Percentiles rank a stretch among this genome's conserved stretches.
These are phyloP conservation scores for Latrodectus geometricus DNA, from an alignment of 1,140 invertebrate species.

Conservation along the genomic window DNA sequence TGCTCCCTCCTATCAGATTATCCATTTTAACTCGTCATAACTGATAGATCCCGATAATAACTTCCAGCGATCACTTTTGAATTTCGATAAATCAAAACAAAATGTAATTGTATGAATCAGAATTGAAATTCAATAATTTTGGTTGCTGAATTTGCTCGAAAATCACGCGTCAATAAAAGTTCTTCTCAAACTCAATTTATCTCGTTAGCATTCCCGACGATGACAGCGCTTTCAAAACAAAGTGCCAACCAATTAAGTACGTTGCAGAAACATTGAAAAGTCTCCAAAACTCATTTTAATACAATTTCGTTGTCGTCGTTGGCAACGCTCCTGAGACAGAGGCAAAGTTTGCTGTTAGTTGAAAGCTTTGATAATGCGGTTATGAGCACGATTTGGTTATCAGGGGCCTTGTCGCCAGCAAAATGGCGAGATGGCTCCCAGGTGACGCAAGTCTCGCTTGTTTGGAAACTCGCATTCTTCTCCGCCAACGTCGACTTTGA, in stretches of 20 bases:
- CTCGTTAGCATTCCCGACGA: conserved; percentile 8
- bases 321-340: background rate
- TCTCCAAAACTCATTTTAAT: background rate
- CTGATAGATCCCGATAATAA: too few species aligned
- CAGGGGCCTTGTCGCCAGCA: background rate
- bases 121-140: too few species aligned
- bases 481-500: background rate
- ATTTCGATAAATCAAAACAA: too few species aligned
- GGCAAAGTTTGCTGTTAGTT: background rate
- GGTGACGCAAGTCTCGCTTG: background rate
- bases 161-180: conserved; percentile 2
- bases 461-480: conserved; percentile 34
- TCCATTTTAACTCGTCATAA: too few species aligned
- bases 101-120: too few species aligned
- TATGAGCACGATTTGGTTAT: conserved; percentile 22
- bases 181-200: conserved; percentile 1
- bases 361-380: background rate
- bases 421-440: background rate
- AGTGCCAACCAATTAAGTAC: background rate
- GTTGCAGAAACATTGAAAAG: background rate
- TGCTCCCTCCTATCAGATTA: too few species aligned
- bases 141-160: background rate
- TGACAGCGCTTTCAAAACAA: conserved; percentile 22
- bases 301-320: background rate
- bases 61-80: too few species aligned